A percentile compares a stretch with the other conserved stretches of the same genome.
phyloP scores from a whole-genome alignment of 2,797 vertebrate species.

The Micrastur ruficollis region DNA sequence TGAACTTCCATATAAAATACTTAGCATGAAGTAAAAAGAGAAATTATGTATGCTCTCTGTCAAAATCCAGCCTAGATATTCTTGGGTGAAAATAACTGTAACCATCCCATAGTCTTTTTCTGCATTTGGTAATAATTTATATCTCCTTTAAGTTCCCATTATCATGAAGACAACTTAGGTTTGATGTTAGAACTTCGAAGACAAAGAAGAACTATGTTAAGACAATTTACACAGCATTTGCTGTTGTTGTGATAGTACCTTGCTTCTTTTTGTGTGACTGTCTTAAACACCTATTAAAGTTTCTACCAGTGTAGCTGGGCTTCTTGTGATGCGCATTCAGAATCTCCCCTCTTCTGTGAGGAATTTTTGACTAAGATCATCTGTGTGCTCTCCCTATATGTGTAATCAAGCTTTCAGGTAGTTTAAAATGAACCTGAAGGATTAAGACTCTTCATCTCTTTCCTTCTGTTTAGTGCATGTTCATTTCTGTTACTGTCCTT shows the following conservation, averaged over 20 bases:
- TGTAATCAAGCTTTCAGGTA: background rate
- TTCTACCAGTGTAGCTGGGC: background rate
- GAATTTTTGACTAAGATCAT: background rate
- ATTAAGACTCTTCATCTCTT: background rate
- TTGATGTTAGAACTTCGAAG: background rate
- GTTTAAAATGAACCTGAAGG: background rate
- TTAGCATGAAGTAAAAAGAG: background rate
- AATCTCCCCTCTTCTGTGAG: background rate
- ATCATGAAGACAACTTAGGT: background rate
- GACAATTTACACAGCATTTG: background rate
- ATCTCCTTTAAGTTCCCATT: background rate
- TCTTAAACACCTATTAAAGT: too few relatives aligned
- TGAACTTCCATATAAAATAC: background rate
- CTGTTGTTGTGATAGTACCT: background rate
- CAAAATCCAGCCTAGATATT: background rate
- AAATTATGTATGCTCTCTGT: background rate
- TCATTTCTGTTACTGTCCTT: background rate
- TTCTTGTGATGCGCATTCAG: background rate
- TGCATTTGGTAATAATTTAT: background rate
- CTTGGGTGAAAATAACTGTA: background rate
- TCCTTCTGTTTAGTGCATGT: background rate
- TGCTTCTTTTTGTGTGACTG: background rate
- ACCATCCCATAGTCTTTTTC: background rate
- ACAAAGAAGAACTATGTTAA: background rate
- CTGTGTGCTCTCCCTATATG: background rate